phyloP scores from a whole-genome alignment of 1,140 invertebrate genomes.

The Neodiprion virginianus region DNA sequence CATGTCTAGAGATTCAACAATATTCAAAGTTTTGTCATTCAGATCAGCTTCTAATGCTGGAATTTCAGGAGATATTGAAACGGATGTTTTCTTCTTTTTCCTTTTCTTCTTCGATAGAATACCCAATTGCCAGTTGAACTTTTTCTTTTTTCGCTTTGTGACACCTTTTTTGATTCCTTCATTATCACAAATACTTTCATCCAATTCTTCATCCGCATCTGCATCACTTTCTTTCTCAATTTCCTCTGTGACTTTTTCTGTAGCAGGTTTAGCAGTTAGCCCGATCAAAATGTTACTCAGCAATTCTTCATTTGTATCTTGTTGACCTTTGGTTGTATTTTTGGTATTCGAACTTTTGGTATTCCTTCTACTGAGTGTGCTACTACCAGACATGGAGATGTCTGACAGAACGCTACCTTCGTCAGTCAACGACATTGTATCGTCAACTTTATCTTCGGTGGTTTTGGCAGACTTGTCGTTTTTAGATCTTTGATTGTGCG shows the following conservation, averaged over 20 bases:
- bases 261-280: conserved; percentile 26
- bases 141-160: conserved; percentile 49
- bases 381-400: conserved; percentile 34
- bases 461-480: conserved; percentile 17
- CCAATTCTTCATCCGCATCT: conserved; percentile 23
- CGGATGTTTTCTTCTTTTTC: conserved; percentile 36
- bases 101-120: conserved; percentile 48
- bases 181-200: conserved; percentile 19
- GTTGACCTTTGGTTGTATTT: neutral
- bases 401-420: conserved; percentile 39
- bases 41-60: neutral
- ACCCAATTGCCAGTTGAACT: conserved; percentile 48
- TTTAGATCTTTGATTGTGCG: conserved; percentile 1
- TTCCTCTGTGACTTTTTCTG: conserved; percentile 20
- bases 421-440: conserved; percentile 30
- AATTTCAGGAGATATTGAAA: neutral
- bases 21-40: neutral
- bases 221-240: conserved; percentile 27
- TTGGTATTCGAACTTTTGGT: neutral
- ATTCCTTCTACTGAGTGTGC: conserved; percentile 24
- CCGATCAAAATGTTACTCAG: conserved; percentile 40
- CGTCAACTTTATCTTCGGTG: conserved; percentile 26
- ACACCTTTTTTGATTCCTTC: neutral
- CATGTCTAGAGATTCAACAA: neutral
- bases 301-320: conserved; percentile 40